Base-by-base conservation (phyloP, 2,888 invertebrate species). In the Neria commutata region DNA sequence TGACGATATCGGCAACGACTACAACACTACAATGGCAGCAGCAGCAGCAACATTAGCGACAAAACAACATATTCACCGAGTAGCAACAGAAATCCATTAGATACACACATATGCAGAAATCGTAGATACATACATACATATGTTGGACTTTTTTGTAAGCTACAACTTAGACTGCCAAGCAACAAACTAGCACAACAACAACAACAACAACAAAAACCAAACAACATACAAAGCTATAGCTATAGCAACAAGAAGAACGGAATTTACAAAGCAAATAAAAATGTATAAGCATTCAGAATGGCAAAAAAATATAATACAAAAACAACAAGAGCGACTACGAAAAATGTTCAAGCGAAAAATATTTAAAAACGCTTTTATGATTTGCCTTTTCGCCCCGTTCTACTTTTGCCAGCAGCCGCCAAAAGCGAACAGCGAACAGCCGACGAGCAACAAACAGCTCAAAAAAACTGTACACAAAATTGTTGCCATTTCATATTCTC, bases 41-140 rank as follows among this genome's bases (percentile, higher is more conserved):
- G 42, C 25, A 26, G 48, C 29, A 26, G 11, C 14, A 26, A 45
- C 14, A 26, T 33, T 40, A 14, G 21, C n/a, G 25, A 37, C n/a
- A 46, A 19, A 48, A 11, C 11, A 29, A 25, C 40, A 21, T 24
- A 17, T 34, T 14, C 19, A 72, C 72, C 68, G 71, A 71, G 67
- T 69, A 61, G 26, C 59, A 56, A 58, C 57, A 47, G 45, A 54
- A 42, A 62, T 51, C 48, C 40, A 53, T 40, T 58, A 64, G 65
- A 65, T 67, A 68, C 67, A 63, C 46, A 56, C 58, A 58, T 50
- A 1, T 29, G 37, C n/a, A 50, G 33, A 55, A 34, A 58, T 33
- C 26, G 37, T 40, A 40, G 4, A 24, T 29, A 47, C 34, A 26
- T 19, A 48, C 37, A 19, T 14, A 8, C 19, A 54, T 5, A 10